A percentile compares a stretch with the other conserved stretches of the same genome.
Conservation (phyloP, 1,140 invertebrate species). For the Sycophaga agraensis region DNA sequence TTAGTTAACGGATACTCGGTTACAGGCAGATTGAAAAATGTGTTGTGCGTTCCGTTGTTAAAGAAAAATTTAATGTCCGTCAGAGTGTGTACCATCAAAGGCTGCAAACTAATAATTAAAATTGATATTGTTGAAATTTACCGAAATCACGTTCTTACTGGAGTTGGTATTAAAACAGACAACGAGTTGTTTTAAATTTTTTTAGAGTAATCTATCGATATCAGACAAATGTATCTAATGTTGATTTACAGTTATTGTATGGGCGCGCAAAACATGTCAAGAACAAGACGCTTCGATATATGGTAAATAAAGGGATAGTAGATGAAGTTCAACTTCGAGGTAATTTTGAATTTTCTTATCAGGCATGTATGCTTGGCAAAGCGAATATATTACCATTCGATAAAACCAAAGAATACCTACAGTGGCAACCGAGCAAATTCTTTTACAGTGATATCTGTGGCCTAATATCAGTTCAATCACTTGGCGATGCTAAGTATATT, state of each 20-base stretch:
- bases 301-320: too few relatives aligned
- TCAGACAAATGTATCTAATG: conserved; percentile 13
- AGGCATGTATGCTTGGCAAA: too few relatives aligned
- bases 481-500: conserved; percentile 46
- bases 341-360: too few relatives aligned
- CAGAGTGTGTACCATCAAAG: conserved; percentile 5
- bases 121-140: not conserved
- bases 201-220: not conserved
- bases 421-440: too few relatives aligned
- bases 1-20: too few relatives aligned
- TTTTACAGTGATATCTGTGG: too few relatives aligned
- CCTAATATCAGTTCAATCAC: not conserved
- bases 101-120: not conserved
- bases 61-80: conserved; percentile 29
- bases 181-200: not conserved
- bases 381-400: too few relatives aligned
- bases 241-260: conserved; percentile 1
- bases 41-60: conserved; percentile 14
- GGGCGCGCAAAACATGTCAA: conserved; percentile 1
- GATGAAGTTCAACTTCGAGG: too few relatives aligned
- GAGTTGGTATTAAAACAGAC: not conserved
- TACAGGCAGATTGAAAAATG: too few relatives aligned
- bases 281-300: too few relatives aligned
- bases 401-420: too few relatives aligned
- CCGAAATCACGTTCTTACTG: not conserved